A percentile compares a stretch with the other conserved stretches of the same genome.
These are phyloP conservation scores for Pavo muticus DNA, from an alignment of 2,113 vertebrate genomes.

Conservation along the genomic window DNA sequence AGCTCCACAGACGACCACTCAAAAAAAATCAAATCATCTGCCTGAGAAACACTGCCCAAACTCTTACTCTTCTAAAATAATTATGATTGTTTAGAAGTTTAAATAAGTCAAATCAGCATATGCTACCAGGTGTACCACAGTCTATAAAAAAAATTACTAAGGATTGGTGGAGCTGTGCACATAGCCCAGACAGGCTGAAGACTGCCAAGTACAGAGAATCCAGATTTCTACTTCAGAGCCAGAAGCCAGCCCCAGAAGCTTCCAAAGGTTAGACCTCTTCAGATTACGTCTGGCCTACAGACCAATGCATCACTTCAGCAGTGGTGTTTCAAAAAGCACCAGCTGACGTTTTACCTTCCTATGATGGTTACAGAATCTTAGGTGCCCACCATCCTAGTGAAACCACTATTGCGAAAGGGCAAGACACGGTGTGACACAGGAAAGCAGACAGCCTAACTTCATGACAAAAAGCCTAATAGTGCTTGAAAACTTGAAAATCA, in stretches of 20 bases:
- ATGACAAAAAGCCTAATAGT: neutral
- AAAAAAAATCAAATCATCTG: no score
- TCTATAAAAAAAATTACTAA: neutral
- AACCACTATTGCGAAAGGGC: neutral
- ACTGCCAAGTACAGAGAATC: neutral
- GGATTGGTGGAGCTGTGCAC: no score
- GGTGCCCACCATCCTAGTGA: neutral
- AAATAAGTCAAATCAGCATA: neutral
- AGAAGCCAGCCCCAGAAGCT: neutral
- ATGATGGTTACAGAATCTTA: neutral
- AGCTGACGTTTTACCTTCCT: neutral
- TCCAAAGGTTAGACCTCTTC: neutral
- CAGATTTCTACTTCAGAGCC: neutral
- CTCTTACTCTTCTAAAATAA: neutral
- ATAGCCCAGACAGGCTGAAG: neutral
- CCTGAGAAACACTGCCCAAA: neutral
- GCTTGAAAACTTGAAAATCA: neutral
- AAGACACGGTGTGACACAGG: neutral
- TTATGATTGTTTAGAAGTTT: neutral
- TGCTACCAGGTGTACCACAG: neutral
- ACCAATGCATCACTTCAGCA: neutral
- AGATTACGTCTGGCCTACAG: neutral
- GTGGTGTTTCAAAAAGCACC: neutral
- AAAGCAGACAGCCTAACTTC: neutral
- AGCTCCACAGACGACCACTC: no score